Percentiles rank a stretch among this genome's conserved stretches.
Evolutionary conservation across 2,113 vertebrate species (phyloP).

Genomic region (Toxostoma redivivum): DNA sequence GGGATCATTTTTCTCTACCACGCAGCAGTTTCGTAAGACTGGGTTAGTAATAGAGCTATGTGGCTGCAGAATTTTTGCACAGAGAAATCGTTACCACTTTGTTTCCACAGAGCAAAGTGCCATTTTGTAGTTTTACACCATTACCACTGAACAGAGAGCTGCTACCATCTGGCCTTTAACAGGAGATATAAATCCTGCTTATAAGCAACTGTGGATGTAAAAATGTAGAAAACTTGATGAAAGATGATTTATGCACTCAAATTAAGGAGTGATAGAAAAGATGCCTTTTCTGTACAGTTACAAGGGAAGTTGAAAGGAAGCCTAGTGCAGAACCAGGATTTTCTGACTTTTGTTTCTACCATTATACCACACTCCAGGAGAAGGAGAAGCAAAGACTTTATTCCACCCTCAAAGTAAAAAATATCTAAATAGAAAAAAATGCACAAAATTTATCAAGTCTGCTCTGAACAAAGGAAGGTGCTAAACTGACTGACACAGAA

Average conservation of each 20-base stretch:
- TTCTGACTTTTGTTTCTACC: not conserved
- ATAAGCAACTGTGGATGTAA: not conserved
- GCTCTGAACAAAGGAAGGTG: not conserved
- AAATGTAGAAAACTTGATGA: not conserved
- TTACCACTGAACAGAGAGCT: not conserved
- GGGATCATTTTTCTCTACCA: not conserved
- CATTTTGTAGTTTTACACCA: not conserved
- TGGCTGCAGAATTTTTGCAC: not conserved
- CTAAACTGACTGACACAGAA: not conserved
- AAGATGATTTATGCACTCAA: not conserved
- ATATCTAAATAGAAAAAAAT: not conserved
- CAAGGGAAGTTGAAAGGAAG: not conserved
- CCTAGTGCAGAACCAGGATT: not conserved
- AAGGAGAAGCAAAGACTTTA: not conserved
- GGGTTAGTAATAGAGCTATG: not conserved
- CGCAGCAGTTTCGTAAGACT: not conserved
- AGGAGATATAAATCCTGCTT: slow-evolving; percentile 1
- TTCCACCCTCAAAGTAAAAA: not conserved
- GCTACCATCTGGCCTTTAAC: not conserved
- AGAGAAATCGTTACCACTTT: not conserved
- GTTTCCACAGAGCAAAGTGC: not conserved
- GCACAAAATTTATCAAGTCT: not conserved
- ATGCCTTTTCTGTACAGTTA: not conserved
- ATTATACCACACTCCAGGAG: not conserved
- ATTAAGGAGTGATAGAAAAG: not conserved